phyloP scores from a whole-genome alignment of 2,888 invertebrate genomes.

The Mythimna vitellina region DNA sequence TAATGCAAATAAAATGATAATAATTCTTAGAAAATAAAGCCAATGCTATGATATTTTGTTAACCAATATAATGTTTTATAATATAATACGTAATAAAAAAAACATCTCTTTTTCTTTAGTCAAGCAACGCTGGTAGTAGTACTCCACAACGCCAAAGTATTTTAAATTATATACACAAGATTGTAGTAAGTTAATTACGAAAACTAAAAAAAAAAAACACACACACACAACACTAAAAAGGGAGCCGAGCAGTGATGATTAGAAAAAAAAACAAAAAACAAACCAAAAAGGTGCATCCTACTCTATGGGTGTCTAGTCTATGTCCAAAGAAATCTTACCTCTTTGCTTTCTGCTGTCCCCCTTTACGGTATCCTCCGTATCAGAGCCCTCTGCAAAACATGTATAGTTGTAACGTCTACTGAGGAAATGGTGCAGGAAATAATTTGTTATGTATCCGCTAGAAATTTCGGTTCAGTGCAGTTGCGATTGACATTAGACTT shows the following conservation, averaged over 20 bases:
- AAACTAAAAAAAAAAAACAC: not conserved
- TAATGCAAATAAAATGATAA: no score
- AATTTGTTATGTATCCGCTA: constrained; percentile 44
- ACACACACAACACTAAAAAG: constrained; percentile 52
- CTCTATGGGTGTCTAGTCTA: constrained; percentile 32
- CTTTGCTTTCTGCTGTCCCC: constrained; percentile 83
- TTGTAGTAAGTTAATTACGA: not conserved
- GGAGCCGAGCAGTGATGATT: constrained; percentile 59
- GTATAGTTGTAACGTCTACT: constrained; percentile 79
- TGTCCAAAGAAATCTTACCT: constrained; percentile 74
- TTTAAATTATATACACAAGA: not conserved
- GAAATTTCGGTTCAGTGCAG: constrained; percentile 16
- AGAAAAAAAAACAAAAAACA: constrained; percentile 14
- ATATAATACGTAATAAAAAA: no score
- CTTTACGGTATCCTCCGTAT: constrained; percentile 87
- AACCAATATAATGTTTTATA: no score
- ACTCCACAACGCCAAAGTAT: not conserved
- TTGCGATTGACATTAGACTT: constrained; percentile 50
- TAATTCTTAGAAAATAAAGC: no score
- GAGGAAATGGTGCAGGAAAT: constrained; percentile 60
- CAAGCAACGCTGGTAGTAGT: not conserved
- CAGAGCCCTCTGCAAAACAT: constrained; percentile 88
- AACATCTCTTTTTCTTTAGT: no score
- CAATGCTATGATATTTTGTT: no score
- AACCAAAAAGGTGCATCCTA: constrained; percentile 45